Percentiles rank a stretch among this genome's conserved stretches.
Evolutionary conservation across 1,140 invertebrate species (phyloP).

Genomic region (Drosophila biarmipes): DNA sequence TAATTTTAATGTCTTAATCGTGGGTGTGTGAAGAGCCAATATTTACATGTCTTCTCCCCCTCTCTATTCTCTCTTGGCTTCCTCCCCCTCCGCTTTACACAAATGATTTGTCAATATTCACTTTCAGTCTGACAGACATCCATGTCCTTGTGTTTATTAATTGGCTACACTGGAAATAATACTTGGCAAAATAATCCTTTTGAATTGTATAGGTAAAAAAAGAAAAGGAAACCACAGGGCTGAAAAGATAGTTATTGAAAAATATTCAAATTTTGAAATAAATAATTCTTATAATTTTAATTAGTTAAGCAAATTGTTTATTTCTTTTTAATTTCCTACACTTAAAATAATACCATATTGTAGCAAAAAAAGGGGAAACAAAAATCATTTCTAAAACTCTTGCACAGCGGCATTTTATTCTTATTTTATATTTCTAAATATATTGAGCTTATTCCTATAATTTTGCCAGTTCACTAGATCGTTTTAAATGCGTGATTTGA

Average conservation of each 20-base stretch:
- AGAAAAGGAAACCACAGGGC: no score
- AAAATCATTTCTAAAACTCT: no score
- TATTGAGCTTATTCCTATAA: no score
- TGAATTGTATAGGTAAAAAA: no score
- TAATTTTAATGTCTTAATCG: conserved; percentile 66
- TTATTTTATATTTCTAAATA: no score
- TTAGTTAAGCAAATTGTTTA: no score
- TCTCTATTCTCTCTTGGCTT: neutral
- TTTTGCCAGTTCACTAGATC: no score
- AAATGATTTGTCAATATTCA: conserved; percentile 41
- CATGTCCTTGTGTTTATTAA: conserved; percentile 71
- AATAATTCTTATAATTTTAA: no score
- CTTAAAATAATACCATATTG: neutral
- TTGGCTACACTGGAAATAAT: conserved; percentile 18
- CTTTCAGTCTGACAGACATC: conserved; percentile 12
- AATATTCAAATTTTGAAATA: no score
- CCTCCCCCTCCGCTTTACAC: neutral
- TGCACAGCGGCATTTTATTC: no score
- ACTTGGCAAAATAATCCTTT: no score
- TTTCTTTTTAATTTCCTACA: conserved; percentile 42
- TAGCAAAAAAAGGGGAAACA: neutral
- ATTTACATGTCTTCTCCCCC: conserved; percentile 36
- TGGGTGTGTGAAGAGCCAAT: conserved; percentile 32
- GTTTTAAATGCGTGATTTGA: neutral
- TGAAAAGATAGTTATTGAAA: no score